Base-by-base conservation (phyloP, 1,140 invertebrate species). In the Drosophila nigrodunni region DNA sequence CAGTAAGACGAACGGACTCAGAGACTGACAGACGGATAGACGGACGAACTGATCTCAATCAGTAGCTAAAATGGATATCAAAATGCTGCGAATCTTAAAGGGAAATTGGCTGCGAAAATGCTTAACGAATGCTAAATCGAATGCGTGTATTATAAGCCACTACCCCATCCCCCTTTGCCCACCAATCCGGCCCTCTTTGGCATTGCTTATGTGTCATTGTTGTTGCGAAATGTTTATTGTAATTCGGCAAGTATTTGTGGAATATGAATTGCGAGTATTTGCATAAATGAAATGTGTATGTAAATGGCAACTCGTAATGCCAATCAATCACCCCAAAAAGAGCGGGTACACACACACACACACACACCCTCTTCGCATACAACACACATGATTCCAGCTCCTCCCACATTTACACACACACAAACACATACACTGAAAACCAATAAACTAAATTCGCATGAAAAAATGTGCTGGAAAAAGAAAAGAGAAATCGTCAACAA, bases 261-360 rank as follows among this genome's bases (percentile, higher is more conserved):
- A 88, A 88, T 88, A 88, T 88, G 83, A 89, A 89, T 89, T 90
- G 80, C 86, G 78, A 89, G 81, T 82, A 89, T 89, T 89, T 89
- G 85, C 85, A 89, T 89, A 89, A 90, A 90, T 77, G 86, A 85
- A 90, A 89, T 90, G 85, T 88, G 85, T 90, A 89, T 90, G 86
- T 89, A 89, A 89, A 89, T 89, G 85, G 73, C 77, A 75, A 74
- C 78, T 80, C 74, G 85, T 89, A 89, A 89, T 89, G 78, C 85
- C 85, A 89, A 89, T 89, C 85, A 89, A 89, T 89, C 85, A 89
- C 78, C 86, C 86, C 78, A 90, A 80, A 88, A 83, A 82, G 69
- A 64, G 55, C 60, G 49, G 46, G 43, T 41, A 72, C 62, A 61
- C 47, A 65, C 68, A 54, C 47, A 30, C 35, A 25, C 34, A 64